Percentiles rank a stretch among this genome's conserved stretches.
Conservation (phyloP, 1,140 invertebrate genomes). For the Dendrolimus kikuchii region DNA sequence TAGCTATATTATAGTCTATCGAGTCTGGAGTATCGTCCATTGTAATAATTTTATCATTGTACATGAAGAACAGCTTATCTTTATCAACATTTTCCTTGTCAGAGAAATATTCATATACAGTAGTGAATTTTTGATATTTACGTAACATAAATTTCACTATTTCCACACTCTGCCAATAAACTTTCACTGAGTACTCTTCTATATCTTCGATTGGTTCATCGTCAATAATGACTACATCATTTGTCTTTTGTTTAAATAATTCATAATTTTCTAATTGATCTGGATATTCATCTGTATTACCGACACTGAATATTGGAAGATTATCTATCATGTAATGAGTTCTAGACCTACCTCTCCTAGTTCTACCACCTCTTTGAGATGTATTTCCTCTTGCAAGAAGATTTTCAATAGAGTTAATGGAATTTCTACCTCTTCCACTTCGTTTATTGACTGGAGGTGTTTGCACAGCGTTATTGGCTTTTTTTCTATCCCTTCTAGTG, state of each 20-base stretch:
- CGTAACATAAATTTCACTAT: conserved; percentile 41
- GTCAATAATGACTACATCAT: conserved; percentile 18
- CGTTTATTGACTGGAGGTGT: background rate
- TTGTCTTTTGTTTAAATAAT: conserved; percentile 28
- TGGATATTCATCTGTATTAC: conserved; percentile 47
- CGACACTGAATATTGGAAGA: conserved; percentile 34
- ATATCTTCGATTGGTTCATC: conserved; percentile 32
- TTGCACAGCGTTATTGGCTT: background rate
- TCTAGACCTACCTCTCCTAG: conserved; percentile 5
- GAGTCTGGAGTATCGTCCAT: conserved; percentile 43
- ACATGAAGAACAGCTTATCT: conserved; percentile 41
- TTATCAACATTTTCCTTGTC: conserved; percentile 31
- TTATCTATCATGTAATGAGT: conserved; percentile 1
- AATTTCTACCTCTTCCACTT: background rate
- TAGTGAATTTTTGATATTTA: conserved; percentile 42
- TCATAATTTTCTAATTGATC: conserved; percentile 30
- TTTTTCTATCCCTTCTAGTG: background rate
- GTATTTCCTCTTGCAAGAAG: background rate
- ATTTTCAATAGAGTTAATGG: no score
- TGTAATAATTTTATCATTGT: conserved; percentile 41
- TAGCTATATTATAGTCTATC: conserved; percentile 46
- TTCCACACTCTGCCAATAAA: conserved; percentile 45
- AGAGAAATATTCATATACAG: conserved; percentile 44
- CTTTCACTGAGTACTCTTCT: conserved; percentile 52
- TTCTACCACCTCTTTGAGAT: background rate